These are phyloP conservation scores for Athalia rosae DNA, from an alignment of 2,888 invertebrate genomes.

Conservation along the genomic window DNA sequence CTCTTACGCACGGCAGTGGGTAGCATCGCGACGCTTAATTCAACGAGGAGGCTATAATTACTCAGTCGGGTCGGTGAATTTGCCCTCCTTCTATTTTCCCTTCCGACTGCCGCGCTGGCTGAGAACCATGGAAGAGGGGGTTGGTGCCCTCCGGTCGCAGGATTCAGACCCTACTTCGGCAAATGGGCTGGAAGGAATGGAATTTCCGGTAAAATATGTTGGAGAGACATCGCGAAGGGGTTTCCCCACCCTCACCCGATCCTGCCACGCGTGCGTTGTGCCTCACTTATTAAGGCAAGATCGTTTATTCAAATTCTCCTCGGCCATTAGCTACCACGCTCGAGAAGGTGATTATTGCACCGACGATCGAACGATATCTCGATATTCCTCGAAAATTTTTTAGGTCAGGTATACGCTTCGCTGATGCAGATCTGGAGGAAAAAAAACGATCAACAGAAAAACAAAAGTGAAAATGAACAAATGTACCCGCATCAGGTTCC, in stretches of 20 bases:
- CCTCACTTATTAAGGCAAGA: constrained; percentile 39
- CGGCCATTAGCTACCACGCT: constrained; percentile 33
- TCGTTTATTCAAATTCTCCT: constrained; percentile 38
- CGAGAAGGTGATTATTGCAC: constrained; percentile 13
- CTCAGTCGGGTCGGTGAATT: constrained; percentile 37
- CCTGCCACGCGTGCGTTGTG: constrained; percentile 28
- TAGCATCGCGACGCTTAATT: constrained; percentile 38
- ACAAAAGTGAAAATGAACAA: too few relatives aligned
- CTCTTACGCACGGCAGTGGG: not conserved
- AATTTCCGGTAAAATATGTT: constrained; percentile 50
- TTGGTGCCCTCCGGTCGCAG: constrained; percentile 47
- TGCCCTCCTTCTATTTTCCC: constrained; percentile 26
- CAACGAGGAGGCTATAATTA: constrained; percentile 42
- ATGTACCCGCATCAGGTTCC: too few relatives aligned
- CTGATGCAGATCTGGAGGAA: not conserved
- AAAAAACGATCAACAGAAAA: too few relatives aligned
- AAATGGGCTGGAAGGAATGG: constrained; percentile 57
- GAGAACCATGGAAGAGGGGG: constrained; percentile 28
- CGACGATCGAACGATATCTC: constrained; percentile 20
- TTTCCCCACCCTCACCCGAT: constrained; percentile 5
- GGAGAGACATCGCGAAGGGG: constrained; percentile 42
- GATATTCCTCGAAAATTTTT: constrained; percentile 8
- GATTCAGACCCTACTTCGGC: constrained; percentile 57
- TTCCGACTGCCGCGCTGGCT: constrained; percentile 7
- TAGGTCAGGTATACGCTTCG: not conserved